Conservation (phyloP, 2,888 invertebrate genomes). For the Micoletzkya japonica region DNA sequence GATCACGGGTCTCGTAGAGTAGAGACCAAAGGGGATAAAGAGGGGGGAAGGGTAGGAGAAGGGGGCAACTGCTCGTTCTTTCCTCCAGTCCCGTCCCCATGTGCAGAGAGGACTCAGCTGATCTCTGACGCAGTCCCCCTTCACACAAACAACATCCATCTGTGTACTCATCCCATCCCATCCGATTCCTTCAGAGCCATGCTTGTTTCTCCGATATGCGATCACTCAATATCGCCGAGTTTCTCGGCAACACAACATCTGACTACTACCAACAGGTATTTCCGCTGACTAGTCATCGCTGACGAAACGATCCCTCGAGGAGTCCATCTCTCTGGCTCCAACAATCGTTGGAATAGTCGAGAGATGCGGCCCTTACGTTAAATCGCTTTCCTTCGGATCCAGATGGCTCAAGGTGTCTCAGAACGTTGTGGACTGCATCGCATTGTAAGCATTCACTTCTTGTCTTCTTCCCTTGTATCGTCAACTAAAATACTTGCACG, state of each 20-base stretch:
- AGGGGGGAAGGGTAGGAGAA: background rate
- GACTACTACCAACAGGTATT: conserved; percentile 40
- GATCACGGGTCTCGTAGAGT: conserved; percentile 28
- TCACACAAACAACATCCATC: conserved; percentile 4
- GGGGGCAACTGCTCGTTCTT: background rate
- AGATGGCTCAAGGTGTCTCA: conserved; percentile 50
- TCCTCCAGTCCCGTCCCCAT: background rate
- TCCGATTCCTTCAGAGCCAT: conserved; percentile 17
- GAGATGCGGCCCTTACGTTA: conserved; percentile 46
- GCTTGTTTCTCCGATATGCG: conserved; percentile 32
- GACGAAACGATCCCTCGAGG: conserved; percentile 30
- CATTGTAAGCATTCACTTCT: conserved; percentile 33
- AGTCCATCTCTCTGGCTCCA: conserved; percentile 42
- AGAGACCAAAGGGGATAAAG: conserved; percentile 4
- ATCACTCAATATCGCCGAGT: conserved; percentile 34
- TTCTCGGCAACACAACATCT: conserved; percentile 30
- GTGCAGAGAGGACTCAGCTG: no score
- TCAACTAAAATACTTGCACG: background rate
- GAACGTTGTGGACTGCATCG: conserved; percentile 43
- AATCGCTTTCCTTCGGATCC: conserved; percentile 46
- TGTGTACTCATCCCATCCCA: background rate
- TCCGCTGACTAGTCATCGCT: background rate
- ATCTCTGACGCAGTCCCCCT: conserved; percentile 3
- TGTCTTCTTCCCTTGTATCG: background rate
- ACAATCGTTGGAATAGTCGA: conserved; percentile 43